phyloP scores from a whole-genome alignment of 2,113 vertebrate genomes.

The Hippocampus zosterae region DNA sequence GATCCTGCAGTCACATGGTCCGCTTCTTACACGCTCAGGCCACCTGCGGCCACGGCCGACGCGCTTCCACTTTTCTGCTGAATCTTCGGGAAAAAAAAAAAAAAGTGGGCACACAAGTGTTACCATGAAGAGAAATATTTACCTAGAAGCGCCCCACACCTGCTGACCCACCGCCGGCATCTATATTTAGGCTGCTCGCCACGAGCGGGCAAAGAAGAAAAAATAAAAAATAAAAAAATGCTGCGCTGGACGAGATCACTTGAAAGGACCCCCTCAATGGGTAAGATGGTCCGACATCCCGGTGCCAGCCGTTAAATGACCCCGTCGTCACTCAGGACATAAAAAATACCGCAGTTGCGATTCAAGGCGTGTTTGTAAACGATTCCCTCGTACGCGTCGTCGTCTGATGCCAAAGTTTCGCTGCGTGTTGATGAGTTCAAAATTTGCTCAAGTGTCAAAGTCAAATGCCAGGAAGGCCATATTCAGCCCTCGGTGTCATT shows the following conservation, averaged over 20 bases:
- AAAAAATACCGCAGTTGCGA: no score
- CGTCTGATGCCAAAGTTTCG: no score
- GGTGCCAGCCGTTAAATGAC: background rate
- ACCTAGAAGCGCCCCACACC: constrained; percentile 43
- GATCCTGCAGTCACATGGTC: constrained; percentile 8
- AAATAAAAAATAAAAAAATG: constrained; percentile 27
- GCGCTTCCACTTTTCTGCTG: constrained; percentile 56
- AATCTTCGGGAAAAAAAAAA: constrained; percentile 45
- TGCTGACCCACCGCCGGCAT: constrained; percentile 27
- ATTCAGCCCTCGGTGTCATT: no score
- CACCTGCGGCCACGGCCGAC: constrained; percentile 27
- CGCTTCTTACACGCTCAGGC: background rate
- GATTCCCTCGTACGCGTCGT: no score
- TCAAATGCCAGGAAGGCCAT: no score
- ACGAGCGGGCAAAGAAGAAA: constrained; percentile 7
- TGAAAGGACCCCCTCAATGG: constrained; percentile 20
- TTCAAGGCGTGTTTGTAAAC: no score
- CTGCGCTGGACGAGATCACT: constrained; percentile 53
- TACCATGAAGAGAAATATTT: constrained; percentile 65
- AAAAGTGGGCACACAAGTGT: constrained; percentile 21
- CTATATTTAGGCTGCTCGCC: constrained; percentile 62
- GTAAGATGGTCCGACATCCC: background rate
- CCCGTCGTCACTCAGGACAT: background rate
- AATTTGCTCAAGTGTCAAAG: no score
- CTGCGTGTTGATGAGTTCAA: no score